Percentiles rank a stretch among this genome's conserved stretches.
Conservation (phyloP, 2,797 vertebrate species). For the Garrulus glandarius region DNA sequence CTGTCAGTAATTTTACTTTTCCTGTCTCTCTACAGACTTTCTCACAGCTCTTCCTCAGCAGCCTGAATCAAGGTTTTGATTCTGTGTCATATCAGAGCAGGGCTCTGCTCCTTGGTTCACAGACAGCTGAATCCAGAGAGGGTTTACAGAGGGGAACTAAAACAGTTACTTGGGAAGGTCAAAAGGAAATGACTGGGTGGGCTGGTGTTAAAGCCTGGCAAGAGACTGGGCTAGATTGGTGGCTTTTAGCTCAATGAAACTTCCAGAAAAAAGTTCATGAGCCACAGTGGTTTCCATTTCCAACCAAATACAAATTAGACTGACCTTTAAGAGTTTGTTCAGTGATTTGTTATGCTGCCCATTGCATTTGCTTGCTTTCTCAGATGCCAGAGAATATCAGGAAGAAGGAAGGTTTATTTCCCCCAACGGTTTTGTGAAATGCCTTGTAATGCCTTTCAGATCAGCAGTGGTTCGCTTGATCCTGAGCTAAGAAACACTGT, state of each 20-base stretch:
- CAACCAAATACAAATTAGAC: not conserved
- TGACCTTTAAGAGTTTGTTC: constrained; percentile 39
- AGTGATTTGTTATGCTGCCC: not conserved
- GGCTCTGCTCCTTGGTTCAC: not conserved
- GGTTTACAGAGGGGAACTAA: not conserved
- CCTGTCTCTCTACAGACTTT: not conserved
- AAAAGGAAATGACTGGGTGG: not conserved
- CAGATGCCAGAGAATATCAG: not conserved
- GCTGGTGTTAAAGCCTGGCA: not conserved
- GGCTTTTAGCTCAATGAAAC: not conserved
- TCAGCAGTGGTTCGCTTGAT: not conserved
- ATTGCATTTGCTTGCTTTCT: not conserved
- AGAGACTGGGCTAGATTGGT: not conserved
- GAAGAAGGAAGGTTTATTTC: constrained; percentile 25
- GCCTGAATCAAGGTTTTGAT: not conserved
- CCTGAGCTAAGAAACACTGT: not conserved
- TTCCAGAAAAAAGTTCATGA: constrained; percentile 9
- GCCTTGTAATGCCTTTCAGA: not conserved
- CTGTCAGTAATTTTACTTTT: not conserved
- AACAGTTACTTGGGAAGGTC: not conserved
- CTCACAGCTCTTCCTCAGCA: not conserved
- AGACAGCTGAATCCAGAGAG: not conserved
- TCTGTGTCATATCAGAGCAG: not conserved
- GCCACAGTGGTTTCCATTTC: not conserved
- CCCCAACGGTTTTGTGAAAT: not conserved